Base-by-base conservation (phyloP, 2,113 vertebrate genomes). In the Entelurus aequoreus region DNA sequence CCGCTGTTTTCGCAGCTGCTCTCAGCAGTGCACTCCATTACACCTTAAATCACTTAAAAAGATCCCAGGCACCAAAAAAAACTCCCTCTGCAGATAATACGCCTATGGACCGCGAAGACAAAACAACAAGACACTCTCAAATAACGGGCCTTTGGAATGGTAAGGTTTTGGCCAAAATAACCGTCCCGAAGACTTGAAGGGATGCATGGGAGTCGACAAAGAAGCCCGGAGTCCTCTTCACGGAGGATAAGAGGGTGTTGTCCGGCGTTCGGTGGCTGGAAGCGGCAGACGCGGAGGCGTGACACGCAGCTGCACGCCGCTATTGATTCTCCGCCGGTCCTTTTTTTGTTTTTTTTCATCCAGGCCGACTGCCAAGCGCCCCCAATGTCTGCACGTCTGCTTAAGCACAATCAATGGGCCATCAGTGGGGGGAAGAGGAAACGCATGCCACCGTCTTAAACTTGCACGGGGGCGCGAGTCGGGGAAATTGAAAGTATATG, bases 391-490 rank as follows among this genome's bases (percentile, higher is more conserved):
- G 84, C 84, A 88, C 78, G 84, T 87, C 87, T 89, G 84, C 87
- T 89, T 88, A 87, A 87, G 80, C 87, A 87, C 83, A 84, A 89
- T 87, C 83, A 86, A 88, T 87, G 87, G 83, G 69, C 82, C 86
- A 86, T 88, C 87, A 84, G 77, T 80, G 48, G 79, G 80, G 75
- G 68, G 51, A 4, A 83, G 79, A 77, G 80, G 19, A 19, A 77
- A 80, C 50, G 60, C 76, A 74, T 36, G 57, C 77, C 72, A 77
- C 81, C 80, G 78, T 82, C 83, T 87, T 82, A 81, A 28, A 80
- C 83, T 80, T 84, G 72, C 77, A 82, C 70, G 54, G 74, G n/a
- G 72, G 28, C 69, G 74, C 72, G 78, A 81, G 78, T 76, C 72
- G 63, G 63, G 75, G 78, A 85, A 82, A 86, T 85, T 84, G 84